phyloP scores from a whole-genome alignment of 2,888 invertebrate genomes.

The Geophilus truncorum region DNA sequence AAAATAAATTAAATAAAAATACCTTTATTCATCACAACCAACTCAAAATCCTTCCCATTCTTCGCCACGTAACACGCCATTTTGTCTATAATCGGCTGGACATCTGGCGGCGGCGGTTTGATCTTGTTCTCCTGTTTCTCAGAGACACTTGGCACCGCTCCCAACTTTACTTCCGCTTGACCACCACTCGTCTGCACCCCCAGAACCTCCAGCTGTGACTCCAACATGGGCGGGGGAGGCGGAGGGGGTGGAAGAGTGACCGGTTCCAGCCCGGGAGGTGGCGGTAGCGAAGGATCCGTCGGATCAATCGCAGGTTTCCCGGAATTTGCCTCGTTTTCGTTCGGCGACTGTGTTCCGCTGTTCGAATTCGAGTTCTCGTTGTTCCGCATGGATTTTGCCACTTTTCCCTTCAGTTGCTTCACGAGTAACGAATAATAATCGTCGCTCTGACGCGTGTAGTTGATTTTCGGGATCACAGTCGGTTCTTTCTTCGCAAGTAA shows the following conservation, averaged over 20 bases:
- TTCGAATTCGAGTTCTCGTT: background rate
- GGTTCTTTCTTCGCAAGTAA: conserved; percentile 48
- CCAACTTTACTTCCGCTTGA: background rate
- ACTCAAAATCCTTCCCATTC: conserved; percentile 90
- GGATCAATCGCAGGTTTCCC: background rate
- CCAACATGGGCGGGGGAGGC: background rate
- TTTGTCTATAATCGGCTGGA: conserved; percentile 85
- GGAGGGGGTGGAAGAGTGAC: conserved; percentile 33
- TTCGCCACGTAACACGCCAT: conserved; percentile 95
- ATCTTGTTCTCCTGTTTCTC: conserved; percentile 29
- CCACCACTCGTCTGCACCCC: background rate
- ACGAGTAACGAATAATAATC: conserved; percentile 84
- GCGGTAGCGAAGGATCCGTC: conserved; percentile 33
- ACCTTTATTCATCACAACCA: conserved; percentile 62
- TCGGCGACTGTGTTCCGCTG: background rate
- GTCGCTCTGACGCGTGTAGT: conserved; percentile 50
- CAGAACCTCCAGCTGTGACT: background rate
- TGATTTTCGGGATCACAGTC: conserved; percentile 39
- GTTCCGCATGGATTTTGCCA: conserved; percentile 31
- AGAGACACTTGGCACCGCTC: background rate
- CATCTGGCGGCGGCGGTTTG: conserved; percentile 67
- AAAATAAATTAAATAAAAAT: background rate
- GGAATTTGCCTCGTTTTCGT: background rate
- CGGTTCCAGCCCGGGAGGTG: conserved; percentile 39
- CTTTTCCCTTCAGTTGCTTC: conserved; percentile 71